Base-by-base conservation (phyloP, 53 echinoderm and acorn worm species). In the Echinometra lucunter region DNA sequence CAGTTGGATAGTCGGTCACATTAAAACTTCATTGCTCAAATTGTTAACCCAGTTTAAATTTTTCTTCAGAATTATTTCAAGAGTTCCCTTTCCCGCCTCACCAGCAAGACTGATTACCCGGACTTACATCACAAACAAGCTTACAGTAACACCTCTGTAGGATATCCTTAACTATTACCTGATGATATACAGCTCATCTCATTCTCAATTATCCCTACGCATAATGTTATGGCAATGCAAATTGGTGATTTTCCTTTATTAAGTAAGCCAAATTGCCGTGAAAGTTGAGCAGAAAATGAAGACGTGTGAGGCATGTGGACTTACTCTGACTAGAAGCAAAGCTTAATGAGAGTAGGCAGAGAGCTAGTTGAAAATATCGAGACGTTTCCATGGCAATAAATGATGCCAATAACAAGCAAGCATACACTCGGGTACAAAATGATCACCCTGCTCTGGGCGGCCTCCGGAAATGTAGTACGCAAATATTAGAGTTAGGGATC, bases 401-500 rank as follows among this genome's bases (percentile, higher is more conserved):
- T 85, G 15, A 47, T 47, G 30, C 85, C 85, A 47, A 85, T 85
- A n/a, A 47, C 11, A 37, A 19, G 13, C 38, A 42, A 19, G 38
- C 2, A 40, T 19, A 6, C 5, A 78, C 23, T 21, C 21, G 0
- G 2, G 0, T 78, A 7, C 17, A 35, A 12, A 72, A 30, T 30
- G 35, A 78, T 78, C 19, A 78, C 42, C 21, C 78, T 78, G 78
- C 38, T 40, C 42, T 42, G 78, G 38, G 6, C 49, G 15, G 45
- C 13, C 3, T 85, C 30, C 49, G 11, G 49, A 12, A 6, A 6
- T 12, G 42, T 42, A 19, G 40, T 78, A 18, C 42, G 85, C 49
- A 85, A 85, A 85, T 85, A 85, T 85, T 85, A 85, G 85, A 85
- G 1, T 85, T 47, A 28, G 17, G 85, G 85, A 45, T 85, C 85